Percentiles rank a stretch among this genome's conserved stretches.
Conservation (phyloP, 2,113 vertebrate species). For the Tragelaphus strepsiceros region DNA sequence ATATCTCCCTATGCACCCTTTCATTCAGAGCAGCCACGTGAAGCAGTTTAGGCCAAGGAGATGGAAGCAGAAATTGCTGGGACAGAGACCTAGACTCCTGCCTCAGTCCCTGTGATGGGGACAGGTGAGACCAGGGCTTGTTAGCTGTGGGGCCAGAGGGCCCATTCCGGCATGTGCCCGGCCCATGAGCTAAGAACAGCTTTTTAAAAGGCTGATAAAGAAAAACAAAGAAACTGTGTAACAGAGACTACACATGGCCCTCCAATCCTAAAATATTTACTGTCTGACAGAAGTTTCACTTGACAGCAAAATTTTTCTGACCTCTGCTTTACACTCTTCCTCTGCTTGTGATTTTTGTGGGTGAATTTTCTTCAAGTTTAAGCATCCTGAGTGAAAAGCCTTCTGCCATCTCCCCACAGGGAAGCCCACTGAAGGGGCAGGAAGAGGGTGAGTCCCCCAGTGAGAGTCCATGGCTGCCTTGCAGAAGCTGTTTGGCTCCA, state of each 20-base stretch:
- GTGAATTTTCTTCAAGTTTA: neutral
- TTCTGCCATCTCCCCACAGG: accelerated
- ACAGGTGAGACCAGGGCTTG: neutral
- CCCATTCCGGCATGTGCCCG: neutral
- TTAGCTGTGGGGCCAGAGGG: neutral
- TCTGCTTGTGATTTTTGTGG: neutral
- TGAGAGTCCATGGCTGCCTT: neutral
- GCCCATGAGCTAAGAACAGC: neutral
- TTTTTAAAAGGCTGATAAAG: neutral
- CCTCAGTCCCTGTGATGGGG: neutral
- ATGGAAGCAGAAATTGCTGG: neutral
- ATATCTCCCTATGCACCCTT: neutral
- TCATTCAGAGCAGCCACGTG: neutral
- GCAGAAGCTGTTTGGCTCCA: no score
- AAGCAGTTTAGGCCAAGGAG: neutral
- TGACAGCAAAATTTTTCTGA: neutral
- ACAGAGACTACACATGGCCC: neutral
- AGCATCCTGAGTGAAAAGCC: neutral
- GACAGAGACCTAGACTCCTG: neutral
- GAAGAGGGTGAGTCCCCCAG: neutral
- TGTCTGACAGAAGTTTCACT: neutral
- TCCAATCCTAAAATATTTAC: neutral
- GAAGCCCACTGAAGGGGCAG: neutral
- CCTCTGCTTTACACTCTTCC: neutral
- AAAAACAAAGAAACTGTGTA: neutral